Evolutionary conservation across 2,888 invertebrate genomes (phyloP), one percentile per base, ranked within the genome.

Genomic region (Rhopalosiphum nymphaeae): DNA sequence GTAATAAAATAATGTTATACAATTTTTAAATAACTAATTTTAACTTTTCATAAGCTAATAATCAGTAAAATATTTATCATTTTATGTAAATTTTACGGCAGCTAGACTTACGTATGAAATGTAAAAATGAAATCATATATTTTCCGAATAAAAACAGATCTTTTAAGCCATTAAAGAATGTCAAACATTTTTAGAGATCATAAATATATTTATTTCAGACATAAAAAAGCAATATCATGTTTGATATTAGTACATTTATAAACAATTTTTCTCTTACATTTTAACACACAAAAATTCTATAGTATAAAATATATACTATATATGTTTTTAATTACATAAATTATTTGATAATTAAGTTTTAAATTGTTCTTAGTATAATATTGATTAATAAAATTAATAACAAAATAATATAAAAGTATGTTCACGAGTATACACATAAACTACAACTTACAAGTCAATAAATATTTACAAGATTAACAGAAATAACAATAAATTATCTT

Each of bases 401-500:
- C 53, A 88, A 88, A 92, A 88, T 88, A 92, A 92, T 61, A 67
- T 92, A 88, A 88, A 88, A 87, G 29, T 78, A 92, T 44, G 21
- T 67, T 61, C 42, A 87, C 46, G 49, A 87, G 57, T 87, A 87
- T 87, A 87, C 49, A 61, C 86, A 61, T 86, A 42, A 49, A 86
- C 86, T 56, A 89, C 21, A 91, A 67, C 49, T n/a, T 91, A 91
- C 29, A 10, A 36, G 42, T 91, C n/a, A 13, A 92, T 49, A 61
- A 13, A 61, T 46, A 49, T 87, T 67, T 67, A 67, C 29, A 87
- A 67, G 53, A 42, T 49, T 88, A 61, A 88, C 49, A 93, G 7
- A 78, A 88, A 78, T 89, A 89, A 93, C 53, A 91, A 94, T 86
- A 91, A 94, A 67, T 91, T 94, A 91, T 94, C 90, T 94, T 94